Conservation (phyloP, 2,797 vertebrate species). For the Cirrhinus molitorella region DNA sequence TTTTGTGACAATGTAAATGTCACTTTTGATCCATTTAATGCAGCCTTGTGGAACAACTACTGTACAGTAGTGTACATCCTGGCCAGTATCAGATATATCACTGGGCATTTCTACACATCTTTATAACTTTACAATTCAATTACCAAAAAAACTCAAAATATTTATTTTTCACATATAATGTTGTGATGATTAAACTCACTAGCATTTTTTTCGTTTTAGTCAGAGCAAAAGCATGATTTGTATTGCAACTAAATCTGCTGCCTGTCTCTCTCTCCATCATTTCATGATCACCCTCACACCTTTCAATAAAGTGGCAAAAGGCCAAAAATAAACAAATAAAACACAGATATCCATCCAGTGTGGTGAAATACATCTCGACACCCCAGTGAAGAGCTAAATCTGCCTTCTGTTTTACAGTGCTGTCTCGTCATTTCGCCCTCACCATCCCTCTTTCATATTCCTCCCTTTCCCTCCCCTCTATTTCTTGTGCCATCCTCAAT, state of each 20-base stretch:
- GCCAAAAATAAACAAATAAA: constrained; percentile 15
- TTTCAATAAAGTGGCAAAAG: constrained; percentile 3
- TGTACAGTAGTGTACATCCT: too few relatives aligned
- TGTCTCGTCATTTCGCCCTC: constrained; percentile 15
- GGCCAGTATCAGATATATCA: too few relatives aligned
- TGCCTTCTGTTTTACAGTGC: constrained; percentile 15
- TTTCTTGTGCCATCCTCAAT: constrained; percentile 58
- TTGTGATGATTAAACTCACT: background rate
- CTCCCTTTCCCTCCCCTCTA: constrained; percentile 55
- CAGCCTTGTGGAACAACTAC: too few relatives aligned
- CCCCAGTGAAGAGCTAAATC: constrained; percentile 28
- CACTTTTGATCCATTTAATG: background rate
- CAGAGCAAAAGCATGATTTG: background rate
- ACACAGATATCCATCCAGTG: constrained; percentile 26
- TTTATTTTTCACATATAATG: background rate
- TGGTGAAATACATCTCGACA: constrained; percentile 3
- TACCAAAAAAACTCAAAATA: background rate
- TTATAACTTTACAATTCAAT: background rate
- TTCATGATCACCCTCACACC: background rate
- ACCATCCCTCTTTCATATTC: constrained; percentile 12
- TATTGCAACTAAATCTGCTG: background rate
- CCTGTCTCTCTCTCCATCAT: background rate
- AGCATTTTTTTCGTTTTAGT: background rate
- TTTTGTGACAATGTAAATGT: background rate
- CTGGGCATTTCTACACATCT: too few relatives aligned